Base-by-base conservation (phyloP, 2,888 invertebrate species). In the Lochmaea crataegi region DNA sequence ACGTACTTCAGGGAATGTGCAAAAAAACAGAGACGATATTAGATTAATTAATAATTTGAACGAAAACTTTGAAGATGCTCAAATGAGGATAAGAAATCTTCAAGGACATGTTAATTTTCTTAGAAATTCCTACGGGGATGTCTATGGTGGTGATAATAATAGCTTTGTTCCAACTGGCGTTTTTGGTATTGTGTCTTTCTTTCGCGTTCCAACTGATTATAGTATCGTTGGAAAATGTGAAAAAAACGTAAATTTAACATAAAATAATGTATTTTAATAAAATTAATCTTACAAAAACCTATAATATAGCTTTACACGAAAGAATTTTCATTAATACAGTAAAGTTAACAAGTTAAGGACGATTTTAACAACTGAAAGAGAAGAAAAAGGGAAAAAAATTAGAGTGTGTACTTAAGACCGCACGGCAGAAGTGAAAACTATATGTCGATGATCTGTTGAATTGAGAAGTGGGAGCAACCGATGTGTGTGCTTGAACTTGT, bases 311-410 rank as follows among this genome's bases (percentile, higher is more conserved):
- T 68, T 32, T 60, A 60, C 65, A 65, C 14, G 42, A 51, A 56
- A 65, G 32, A 51, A 71, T 71, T 16, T 65, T 65, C 67, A 67
- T 26, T 65, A 41, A 26, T 69, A 32, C 48, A 11, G 38, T 41
- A 4, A 16, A 41, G 14, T 90, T 88, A 93, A 86, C 92, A 93
- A 85, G 91, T 92, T 76, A 93, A 86, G 38, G 93, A 91, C 77
- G 92, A 92, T 85, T 93, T 92, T 79, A 94, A 89, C 93, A 94
- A 94, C 93, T 94, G 89, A 81, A 91, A 92, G 79, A 85, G 84
- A 86, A 85, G 81, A 80, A 45, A 79, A 56, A 2, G 2, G n/a
- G n/a, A n/a, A 65, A n/a, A 48, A 26, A 11, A 38, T 10, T 63
- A 48, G n/a, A n/a, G n/a, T n/a, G n/a, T n/a, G n/a, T n/a, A n/a